Evolutionary conservation across 2,113 vertebrate species (phyloP).

Genomic region (Lepus europaeus): DNA sequence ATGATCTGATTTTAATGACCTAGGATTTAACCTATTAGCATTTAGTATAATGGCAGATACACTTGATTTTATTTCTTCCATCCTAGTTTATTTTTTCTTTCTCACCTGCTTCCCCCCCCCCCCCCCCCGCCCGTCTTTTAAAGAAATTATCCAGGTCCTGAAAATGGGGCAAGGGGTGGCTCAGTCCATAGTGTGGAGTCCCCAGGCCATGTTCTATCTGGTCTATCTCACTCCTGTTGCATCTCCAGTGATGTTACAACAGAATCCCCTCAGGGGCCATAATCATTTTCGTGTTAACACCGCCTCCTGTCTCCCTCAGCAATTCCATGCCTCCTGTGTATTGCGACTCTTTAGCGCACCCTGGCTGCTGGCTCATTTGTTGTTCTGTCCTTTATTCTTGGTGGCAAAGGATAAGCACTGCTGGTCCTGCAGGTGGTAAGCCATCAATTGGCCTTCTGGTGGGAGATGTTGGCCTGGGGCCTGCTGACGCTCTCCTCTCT

Average conservation of each 20-base stretch:
- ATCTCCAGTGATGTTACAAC: not conserved
- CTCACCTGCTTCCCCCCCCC: too few species aligned
- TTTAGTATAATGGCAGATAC: not conserved
- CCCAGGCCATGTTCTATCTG: not conserved
- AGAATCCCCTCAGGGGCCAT: not conserved
- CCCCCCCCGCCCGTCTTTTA: not conserved
- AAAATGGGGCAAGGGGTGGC: not conserved
- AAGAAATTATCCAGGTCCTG: not conserved
- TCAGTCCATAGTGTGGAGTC: not conserved
- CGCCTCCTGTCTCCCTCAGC: not conserved
- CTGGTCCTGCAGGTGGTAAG: not conserved
- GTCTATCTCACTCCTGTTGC: fast-evolving
- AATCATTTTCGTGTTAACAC: not conserved
- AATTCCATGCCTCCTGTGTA: not conserved
- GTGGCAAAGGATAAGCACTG: not conserved
- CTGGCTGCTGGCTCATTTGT: not conserved
- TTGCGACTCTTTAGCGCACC: not conserved
- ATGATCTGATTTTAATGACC: not conserved
- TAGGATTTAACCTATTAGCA: not conserved
- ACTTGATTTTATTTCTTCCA: not conserved
- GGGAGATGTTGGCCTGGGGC: not conserved
- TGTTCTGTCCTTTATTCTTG: not conserved
- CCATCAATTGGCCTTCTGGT: not conserved
- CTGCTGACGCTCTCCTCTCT: not conserved
- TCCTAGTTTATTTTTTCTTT: not conserved